Evolutionary conservation across 2,113 vertebrate genomes (phyloP), one percentile per base, ranked within the genome.

Genomic region (Leiothrix lutea): DNA sequence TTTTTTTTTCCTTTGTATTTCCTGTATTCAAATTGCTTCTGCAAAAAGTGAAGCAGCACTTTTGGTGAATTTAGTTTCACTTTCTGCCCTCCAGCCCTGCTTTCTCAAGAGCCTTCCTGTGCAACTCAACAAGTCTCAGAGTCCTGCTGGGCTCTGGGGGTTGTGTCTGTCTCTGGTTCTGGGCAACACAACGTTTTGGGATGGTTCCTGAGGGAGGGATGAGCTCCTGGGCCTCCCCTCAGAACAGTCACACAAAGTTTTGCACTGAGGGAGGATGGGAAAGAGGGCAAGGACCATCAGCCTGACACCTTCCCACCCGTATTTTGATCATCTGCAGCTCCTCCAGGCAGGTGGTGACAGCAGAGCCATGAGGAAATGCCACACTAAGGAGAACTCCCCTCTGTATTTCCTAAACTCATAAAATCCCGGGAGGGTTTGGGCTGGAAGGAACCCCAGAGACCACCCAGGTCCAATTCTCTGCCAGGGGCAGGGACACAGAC

Each of bases 21-120:
- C n/a, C 77, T 64, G 33, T 47, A 31, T 51, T 91, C 51, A 87
- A 91, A 67, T 24, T 0, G 1, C 35, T 81, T 51, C 73, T 82
- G 54, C 42, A 77, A 85, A 95, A 97, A 97, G 51, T 40, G 89
- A 93, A 95, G 80, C 38, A 29, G 60, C 77, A 60, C 28, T 91
- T 93, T 71, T 70, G 54, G 38, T 50, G 86, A 53, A 25, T 77
- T 93, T 51, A 65, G 92, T 97, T 97, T 96, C 96, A 92, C 85
- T 96, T 97, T 94, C 94, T 86, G 66, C 50, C 35, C 19, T 82
- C 54, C 58, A 51, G 21, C 45, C 54, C 38, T 69, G n/a, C 78
- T 8, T 33, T 56, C 45, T 65, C 58, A 82, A 45, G 71, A 11
- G 3, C 51, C 9, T 92, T 86, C 82, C 81, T 50, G 44, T 20